Percentiles rank a stretch among this genome's conserved stretches.
These are phyloP conservation scores for Electrona antarctica DNA, from an alignment of 2,113 vertebrate species.

Conservation along the genomic window DNA sequence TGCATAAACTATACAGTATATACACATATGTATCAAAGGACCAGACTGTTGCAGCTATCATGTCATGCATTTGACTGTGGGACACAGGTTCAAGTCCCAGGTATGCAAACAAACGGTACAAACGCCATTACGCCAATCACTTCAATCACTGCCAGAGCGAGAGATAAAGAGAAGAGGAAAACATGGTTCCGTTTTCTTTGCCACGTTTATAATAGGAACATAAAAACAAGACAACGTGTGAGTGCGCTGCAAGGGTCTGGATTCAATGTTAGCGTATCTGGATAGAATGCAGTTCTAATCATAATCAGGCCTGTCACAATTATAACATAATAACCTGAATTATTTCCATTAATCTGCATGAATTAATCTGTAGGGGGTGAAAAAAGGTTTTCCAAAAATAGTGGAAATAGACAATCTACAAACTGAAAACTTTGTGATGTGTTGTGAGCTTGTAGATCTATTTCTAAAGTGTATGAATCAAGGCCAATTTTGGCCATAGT, in stretches of 20 bases:
- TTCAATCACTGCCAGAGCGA: constrained; percentile 24
- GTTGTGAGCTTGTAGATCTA: too few relatives aligned
- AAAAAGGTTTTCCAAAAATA: too few relatives aligned
- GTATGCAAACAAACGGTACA: constrained; percentile 51
- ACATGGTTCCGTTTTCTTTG: constrained; percentile 3
- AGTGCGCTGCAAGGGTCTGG: not conserved
- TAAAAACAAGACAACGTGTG: constrained; percentile 19
- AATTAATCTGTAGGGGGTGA: too few relatives aligned
- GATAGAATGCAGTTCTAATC: too few relatives aligned
- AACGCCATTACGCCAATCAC: constrained; percentile 48
- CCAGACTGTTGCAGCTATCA: constrained; percentile 37
- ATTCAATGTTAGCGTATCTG: not conserved
- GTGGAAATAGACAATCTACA: too few relatives aligned
- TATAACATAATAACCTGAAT: too few relatives aligned
- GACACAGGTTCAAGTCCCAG: constrained; percentile 36
- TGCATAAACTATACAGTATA: constrained; percentile 13
- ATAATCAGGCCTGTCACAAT: too few relatives aligned
- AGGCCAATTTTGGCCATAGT: too few relatives aligned
- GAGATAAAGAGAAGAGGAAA: not conserved
- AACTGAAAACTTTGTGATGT: too few relatives aligned
- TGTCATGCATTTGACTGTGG: constrained; percentile 60
- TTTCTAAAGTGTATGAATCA: too few relatives aligned
- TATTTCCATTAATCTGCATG: too few relatives aligned
- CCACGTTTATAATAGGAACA: not conserved
- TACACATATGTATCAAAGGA: constrained; percentile 4